Base-by-base conservation (phyloP, 2,113 vertebrate species). In the Aramus guarauna region DNA sequence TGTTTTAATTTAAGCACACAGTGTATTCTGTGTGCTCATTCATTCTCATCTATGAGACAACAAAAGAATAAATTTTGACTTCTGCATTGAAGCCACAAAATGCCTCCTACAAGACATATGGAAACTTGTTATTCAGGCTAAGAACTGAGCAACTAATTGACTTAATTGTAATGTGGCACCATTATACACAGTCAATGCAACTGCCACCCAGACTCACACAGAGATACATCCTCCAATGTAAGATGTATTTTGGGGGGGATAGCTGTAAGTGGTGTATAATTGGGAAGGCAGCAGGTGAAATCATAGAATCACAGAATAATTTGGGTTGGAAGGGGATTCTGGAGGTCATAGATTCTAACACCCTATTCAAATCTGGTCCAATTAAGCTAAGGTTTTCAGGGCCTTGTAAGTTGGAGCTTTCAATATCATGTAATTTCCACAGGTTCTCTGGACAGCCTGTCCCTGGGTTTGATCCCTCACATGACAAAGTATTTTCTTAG, bases 1-100 rank as follows among this genome's bases (percentile, higher is more conserved):
- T 95, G 20, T 62, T 96, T 72, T 78, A 92, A 59, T 90, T 89
- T 95, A 97, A 95, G 83, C 68, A 86, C 41, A 22, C n/a, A 68
- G 19, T 91, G 74, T 74, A 29, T 6, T 80, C 36, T 85, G 15
- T 56, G 56, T 60, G 15, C 34, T 88, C 48, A 88, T 95, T 88
- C 59, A 80, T 94, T 86, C 83, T 74, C 15, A 7, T 20, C 18
- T 68, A 12, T 30, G 67, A 75, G 29, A 66, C 9, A 90, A 37
- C 16, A 58, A 45, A 89, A 50, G 11, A 77, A 55, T 63, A 63
- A 7, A 26, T 52, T 47, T 93, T 71, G 0, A 32, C 5, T 81
- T 94, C 41, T 29, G 12, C 5, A 9, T 30, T 62, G 43, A 82
- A 90, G 18, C 12, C 15, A 77, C 4, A 50, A 12, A 62, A 32